phyloP scores from a whole-genome alignment of 2,113 vertebrate genomes.

The Pseudorasbora parva region DNA sequence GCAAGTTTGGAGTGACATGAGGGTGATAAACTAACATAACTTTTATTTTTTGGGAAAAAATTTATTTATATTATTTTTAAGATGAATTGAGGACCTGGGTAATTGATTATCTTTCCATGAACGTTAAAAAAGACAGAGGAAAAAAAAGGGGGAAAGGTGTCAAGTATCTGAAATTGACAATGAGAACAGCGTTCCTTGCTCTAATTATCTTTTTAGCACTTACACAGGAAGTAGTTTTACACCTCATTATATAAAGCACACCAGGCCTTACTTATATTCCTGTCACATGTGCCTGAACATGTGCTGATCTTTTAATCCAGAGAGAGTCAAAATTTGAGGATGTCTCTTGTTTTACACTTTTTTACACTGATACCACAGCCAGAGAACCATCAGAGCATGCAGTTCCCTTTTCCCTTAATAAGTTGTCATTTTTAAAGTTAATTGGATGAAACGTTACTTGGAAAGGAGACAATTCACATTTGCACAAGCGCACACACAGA shows the following conservation, averaged over 20 bases:
- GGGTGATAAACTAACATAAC: background rate
- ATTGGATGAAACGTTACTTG: background rate
- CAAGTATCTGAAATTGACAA: background rate
- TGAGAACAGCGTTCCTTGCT: background rate
- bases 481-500: background rate
- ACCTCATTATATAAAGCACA: conserved; percentile 25
- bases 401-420: background rate
- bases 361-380: background rate
- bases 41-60: no score
- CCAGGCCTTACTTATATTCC: background rate
- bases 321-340: conserved; percentile 2
- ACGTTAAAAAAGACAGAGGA: background rate
- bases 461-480: background rate
- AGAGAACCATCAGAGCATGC: conserved; percentile 8
- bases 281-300: background rate
- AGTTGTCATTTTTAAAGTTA: conserved; percentile 16
- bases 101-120: no score
- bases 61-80: no score
- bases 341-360: conserved; percentile 9
- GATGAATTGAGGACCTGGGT: no score
- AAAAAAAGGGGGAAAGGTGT: background rate
- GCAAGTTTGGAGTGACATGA: background rate
- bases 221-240: conserved; percentile 22
- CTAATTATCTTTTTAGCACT: conserved; percentile 33
- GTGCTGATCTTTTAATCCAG: conserved; percentile 31